Evolutionary conservation across 2,888 invertebrate species (phyloP), one percentile per base, ranked within the genome.

Genomic region (Zhuqinia jingwanae): DNA sequence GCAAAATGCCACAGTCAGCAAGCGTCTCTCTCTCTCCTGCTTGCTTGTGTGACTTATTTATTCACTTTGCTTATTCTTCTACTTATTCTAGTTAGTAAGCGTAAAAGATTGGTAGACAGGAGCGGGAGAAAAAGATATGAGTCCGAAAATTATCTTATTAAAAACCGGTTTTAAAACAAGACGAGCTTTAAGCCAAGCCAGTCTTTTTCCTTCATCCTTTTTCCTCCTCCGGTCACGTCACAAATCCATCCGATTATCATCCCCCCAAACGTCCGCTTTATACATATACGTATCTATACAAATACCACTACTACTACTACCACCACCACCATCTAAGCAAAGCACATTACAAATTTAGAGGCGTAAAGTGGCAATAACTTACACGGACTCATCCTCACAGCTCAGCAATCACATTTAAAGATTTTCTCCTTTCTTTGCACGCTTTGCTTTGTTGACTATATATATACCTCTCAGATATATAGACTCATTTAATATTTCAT

Each of bases 71-170:
- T 78, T 45, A 0, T 15, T 47, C 6, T 53, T 25, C 15, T 27
- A 10, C 20, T 58, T 15, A 2, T 13, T 73, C 27, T 53, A 13
- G 0, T 17, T 30, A 13, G 17, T 25, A 10, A 30, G 53, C 50
- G n/a, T 27, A 17, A 53, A 47, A 65, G 68, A 79, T n/a, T n/a
- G n/a, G n/a, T n/a, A n/a, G 6, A 17, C 53, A 17, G n/a, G 47
- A 58, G 36, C n/a, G n/a, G n/a, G n/a, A n/a, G n/a, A n/a, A n/a
- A n/a, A 36, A 20, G 27, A 65, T 81, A 30, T 50, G 50, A 75
- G 30, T 45, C 56, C 42, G 73, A 85, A 84, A 78, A 84, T 84
- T 85, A 85, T 78, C 78, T 70, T 78, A 78, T 78, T 83, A 70
- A 85, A 76, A 53, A 50, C 84, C 8, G 68, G 76, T 68, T 65